Base-by-base conservation (phyloP, 2,113 vertebrate species). In the Ivindomyrus marchei region DNA sequence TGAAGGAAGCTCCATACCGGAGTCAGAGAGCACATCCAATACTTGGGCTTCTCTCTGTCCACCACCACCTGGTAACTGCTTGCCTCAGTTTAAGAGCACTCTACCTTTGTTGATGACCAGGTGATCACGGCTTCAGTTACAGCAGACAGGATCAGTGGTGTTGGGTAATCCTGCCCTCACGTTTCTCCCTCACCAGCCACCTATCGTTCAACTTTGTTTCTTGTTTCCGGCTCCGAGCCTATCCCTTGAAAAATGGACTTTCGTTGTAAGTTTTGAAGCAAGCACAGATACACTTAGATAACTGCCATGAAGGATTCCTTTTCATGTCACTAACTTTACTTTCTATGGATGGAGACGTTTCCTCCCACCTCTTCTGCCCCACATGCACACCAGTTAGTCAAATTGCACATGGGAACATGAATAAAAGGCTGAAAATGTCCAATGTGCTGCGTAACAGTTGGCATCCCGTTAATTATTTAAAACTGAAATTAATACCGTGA, bases 51-150 rank as follows among this genome's bases (percentile, higher is more conserved):
- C 27, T 85, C 88, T 85, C 89, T 80, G 62, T 80, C 88, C n/a
- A 31, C 70, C 70, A 39, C 85, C 13, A 7, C 36, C 74, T 70
- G 86, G 80, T 56, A 66, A 70, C 80, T 50, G 36, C 31, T 42
- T n/a, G 85, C 83, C 86, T 84, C 86, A 42, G 88, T 62, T 70
- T 85, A 74, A 58, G 31, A 39, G 39, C 47, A 90, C 91, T 88
- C 66, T 39, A 85, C 90, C 66, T 88, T 89, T 91, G 31, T 90
- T 91, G 91, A 92, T 74, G 90, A 90, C 86, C 87, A 58, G 91
- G 90, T 89, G 87, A 90, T 89, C n/a, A 89, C 31, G 88, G 91
- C 80, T 93, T 91, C 53, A 88, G 90, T 93, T 93, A 90, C 92
- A 92, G 46, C 11, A 21, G 49, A 36, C 42, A 3, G 58, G 70